phyloP scores from a whole-genome alignment of 1,140 invertebrate species.

The Dinothrombium tinctorium region DNA sequence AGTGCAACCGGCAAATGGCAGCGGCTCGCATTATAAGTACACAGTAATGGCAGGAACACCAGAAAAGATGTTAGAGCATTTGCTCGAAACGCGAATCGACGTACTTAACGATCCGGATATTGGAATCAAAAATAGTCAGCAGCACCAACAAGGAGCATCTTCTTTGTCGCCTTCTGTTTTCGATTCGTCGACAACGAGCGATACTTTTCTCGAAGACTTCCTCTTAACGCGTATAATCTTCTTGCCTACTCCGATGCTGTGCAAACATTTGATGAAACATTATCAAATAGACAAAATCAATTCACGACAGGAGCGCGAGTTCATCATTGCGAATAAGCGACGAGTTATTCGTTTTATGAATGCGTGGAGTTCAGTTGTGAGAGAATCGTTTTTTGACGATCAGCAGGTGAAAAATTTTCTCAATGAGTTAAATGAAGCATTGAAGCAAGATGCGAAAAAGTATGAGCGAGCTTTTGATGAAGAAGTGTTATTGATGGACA shows the following conservation, averaged over 20 bases:
- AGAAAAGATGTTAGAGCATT: conserved; percentile 63
- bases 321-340: conserved; percentile 42
- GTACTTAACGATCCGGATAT: conserved; percentile 1
- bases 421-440: conserved; percentile 39
- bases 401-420: conserved; percentile 14
- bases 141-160: not conserved
- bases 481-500: conserved; percentile 18
- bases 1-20: not conserved
- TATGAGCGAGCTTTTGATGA: conserved; percentile 19
- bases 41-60: conserved; percentile 68
- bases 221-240: conserved; percentile 65
- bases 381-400: conserved; percentile 49
- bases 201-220: conserved; percentile 60
- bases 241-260: conserved; percentile 48
- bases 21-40: conserved; percentile 32
- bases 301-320: conserved; percentile 37
- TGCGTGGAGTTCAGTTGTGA: conserved; percentile 43
- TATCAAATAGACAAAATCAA: conserved; percentile 31
- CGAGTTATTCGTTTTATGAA: conserved; percentile 53
- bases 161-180: not conserved
- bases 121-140: conserved; percentile 1
- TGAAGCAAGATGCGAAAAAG: conserved; percentile 32
- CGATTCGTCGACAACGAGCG: conserved; percentile 15
- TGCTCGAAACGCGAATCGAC: conserved; percentile 47
- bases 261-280: conserved; percentile 46